These are phyloP conservation scores for Leucoraja ocellata DNA, from an alignment of 2,797 vertebrate species.

Conservation along the genomic window DNA sequence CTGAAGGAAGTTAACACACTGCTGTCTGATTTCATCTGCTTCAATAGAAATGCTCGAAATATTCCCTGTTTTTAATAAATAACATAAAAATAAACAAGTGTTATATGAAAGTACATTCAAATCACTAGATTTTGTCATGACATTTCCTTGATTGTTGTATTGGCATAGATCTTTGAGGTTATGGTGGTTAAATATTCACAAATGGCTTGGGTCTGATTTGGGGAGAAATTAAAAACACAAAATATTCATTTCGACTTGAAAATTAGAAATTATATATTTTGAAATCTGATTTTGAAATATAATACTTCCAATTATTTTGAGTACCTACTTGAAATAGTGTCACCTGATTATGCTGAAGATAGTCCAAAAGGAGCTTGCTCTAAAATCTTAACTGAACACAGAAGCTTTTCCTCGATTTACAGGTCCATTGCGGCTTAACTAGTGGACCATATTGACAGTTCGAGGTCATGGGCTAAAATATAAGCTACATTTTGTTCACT, in stretches of 20 bases:
- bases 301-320: neutral
- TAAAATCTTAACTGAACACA: neutral
- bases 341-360: neutral
- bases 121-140: neutral
- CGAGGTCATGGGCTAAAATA: neutral
- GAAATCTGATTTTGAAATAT: neutral
- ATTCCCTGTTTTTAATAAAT: slow-evolving; percentile 60
- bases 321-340: neutral
- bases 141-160: neutral
- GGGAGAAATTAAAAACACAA: neutral
- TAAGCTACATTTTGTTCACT: neutral
- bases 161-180: neutral
- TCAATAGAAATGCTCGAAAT: slow-evolving; percentile 75
- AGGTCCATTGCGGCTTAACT: neutral
- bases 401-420: neutral
- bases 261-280: neutral
- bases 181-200: neutral
- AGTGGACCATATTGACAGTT: neutral
- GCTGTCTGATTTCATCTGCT: slow-evolving; percentile 73
- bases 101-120: neutral
- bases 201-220: neutral
- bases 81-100: neutral
- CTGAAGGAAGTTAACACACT: slow-evolving; percentile 79
- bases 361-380: neutral
- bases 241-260: neutral